Conservation (phyloP, 2,888 invertebrate genomes). For the Saturnia pavonia region DNA sequence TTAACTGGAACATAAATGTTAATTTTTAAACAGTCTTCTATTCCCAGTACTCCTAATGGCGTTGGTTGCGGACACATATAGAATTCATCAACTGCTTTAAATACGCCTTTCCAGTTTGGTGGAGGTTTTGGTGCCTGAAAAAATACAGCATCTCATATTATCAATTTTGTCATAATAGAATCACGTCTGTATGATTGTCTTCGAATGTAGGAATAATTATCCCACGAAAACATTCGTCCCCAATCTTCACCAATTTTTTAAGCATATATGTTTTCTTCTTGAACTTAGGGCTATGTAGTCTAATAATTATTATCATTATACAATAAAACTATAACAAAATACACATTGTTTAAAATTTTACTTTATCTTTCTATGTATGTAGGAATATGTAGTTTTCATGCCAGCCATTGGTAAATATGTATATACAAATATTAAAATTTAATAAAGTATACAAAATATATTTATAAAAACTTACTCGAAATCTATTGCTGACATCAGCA, state of each 20-base stretch:
- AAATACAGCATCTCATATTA: background rate
- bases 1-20: conserved; percentile 65
- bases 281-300: background rate
- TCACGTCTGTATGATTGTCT: background rate
- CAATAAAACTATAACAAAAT: too few relatives aligned
- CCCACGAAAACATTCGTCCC: too few relatives aligned
- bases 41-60: conserved; percentile 48
- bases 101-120: conserved; percentile 67
- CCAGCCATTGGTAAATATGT: too few relatives aligned
- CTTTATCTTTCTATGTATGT: background rate
- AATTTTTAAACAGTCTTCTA: conserved; percentile 67
- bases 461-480: conserved; percentile 36
- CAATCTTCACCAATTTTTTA: too few relatives aligned
- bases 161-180: background rate
- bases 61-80: conserved; percentile 58
- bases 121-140: conserved; percentile 67
- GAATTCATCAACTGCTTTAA: conserved; percentile 60
- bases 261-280: too few relatives aligned
- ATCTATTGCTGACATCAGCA: conserved; percentile 30
- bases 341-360: too few relatives aligned
- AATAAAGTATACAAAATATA: background rate
- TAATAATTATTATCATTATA: background rate
- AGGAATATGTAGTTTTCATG: too few relatives aligned
- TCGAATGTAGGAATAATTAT: background rate
- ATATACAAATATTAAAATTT: background rate